Evolutionary conservation across 2,113 vertebrate genomes (phyloP).

Genomic region (Istiophorus platypterus): DNA sequence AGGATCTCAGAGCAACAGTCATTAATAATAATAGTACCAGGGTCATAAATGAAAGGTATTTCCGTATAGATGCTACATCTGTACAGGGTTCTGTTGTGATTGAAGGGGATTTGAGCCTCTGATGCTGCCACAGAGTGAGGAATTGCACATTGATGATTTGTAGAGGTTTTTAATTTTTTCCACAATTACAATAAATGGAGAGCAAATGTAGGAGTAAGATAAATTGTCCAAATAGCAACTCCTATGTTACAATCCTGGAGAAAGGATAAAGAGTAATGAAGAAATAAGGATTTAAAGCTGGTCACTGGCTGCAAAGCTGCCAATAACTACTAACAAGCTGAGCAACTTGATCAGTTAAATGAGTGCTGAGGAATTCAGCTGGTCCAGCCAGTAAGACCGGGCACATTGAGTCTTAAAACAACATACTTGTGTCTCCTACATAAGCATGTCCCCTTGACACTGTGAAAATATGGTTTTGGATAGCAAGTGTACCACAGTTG

Average conservation of each 20-base stretch:
- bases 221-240: background rate
- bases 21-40: background rate
- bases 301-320: background rate
- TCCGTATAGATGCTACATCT: background rate
- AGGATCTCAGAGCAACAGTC: conserved; percentile 11
- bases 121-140: background rate
- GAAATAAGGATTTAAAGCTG: conserved; percentile 18
- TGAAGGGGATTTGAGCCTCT: too few relatives aligned
- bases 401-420: conserved; percentile 11
- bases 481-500: background rate
- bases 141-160: background rate
- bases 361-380: conserved; percentile 12
- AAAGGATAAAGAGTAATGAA: background rate
- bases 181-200: background rate
- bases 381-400: conserved; percentile 51
- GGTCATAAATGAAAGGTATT: background rate
- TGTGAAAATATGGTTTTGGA: background rate
- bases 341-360: conserved; percentile 34
- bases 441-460: conserved; percentile 31
- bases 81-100: background rate
- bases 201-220: background rate
- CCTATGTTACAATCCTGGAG: background rate
- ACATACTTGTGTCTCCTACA: background rate
- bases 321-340: conserved; percentile 11
- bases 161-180: background rate